These are phyloP conservation scores for Tretioscincus oriximinensis DNA, from an alignment of 2,113 vertebrate species.

Conservation along the genomic window DNA sequence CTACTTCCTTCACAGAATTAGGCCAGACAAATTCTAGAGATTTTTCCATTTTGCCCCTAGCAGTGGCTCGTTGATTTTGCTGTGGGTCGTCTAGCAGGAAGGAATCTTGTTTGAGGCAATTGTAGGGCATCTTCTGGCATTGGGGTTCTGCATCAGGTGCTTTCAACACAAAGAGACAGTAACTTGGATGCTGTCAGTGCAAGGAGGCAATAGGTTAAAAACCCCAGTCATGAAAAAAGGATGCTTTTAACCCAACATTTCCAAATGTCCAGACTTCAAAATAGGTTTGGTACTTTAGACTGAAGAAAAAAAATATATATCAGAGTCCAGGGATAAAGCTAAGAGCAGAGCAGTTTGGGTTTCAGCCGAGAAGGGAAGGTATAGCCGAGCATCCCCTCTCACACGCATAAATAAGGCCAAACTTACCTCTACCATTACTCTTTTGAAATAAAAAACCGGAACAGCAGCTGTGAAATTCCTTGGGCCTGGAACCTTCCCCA, in stretches of 20 bases:
- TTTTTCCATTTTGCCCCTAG: too few relatives aligned
- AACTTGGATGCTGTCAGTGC: conserved; percentile 4
- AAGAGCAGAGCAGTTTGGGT: background rate
- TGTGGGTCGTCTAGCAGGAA: background rate
- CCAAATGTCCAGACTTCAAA: background rate
- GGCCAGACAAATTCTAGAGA: background rate
- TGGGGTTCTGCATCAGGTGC: background rate
- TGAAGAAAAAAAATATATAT: background rate
- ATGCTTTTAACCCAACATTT: background rate
- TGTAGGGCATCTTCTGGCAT: background rate
- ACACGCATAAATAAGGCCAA: background rate
- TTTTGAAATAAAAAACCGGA: conserved; percentile 4
- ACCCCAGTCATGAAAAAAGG: background rate
- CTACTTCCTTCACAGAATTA: background rate
- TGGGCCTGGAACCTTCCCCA: background rate
- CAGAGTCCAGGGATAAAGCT: background rate
- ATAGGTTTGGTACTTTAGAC: conserved; percentile 2
- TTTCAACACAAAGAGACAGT: background rate
- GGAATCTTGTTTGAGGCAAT: background rate
- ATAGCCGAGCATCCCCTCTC: background rate
- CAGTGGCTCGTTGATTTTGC: background rate
- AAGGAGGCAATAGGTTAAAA: background rate
- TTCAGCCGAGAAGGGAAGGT: background rate
- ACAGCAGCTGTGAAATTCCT: conserved; percentile 28
- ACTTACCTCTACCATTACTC: background rate